Conservation (phyloP, 2,888 invertebrate genomes). For the Hipparchia sbordonii region DNA sequence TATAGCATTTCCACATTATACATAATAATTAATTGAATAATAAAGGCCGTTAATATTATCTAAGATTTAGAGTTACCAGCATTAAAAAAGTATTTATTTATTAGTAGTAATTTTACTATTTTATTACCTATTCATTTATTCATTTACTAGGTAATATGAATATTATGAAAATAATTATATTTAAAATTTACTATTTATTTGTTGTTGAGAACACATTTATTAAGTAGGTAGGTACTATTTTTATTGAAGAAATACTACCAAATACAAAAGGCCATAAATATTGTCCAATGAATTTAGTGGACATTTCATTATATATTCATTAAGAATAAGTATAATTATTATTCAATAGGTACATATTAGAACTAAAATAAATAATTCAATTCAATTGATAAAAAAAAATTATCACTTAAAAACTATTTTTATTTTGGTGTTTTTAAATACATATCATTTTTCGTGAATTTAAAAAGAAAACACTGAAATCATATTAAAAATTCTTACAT, state of each 20-base stretch:
- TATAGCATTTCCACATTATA: conserved; percentile 10
- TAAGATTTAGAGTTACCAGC: conserved; percentile 26
- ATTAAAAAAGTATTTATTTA: conserved; percentile 28
- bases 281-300: conserved; percentile 37
- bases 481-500: background rate
- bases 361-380: conserved; percentile 28
- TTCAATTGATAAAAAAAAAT: conserved; percentile 27
- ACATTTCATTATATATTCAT: conserved; percentile 35
- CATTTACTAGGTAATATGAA: conserved; percentile 13
- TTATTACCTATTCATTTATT: conserved; percentile 23
- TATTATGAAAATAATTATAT: conserved; percentile 22
- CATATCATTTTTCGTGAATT: background rate
- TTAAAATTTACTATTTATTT: conserved; percentile 8
- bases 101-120: conserved; percentile 11
- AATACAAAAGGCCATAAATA: conserved; percentile 40
- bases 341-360: conserved; percentile 19
- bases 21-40: conserved; percentile 14
- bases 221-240: conserved; percentile 30
- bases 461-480: background rate
- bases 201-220: conserved; percentile 35
- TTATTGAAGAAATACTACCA: conserved; percentile 12
- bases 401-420: conserved; percentile 37
- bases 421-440: conserved; percentile 45
- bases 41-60: conserved; percentile 22
- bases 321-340: conserved; percentile 18